These are phyloP conservation scores for Eumerus sabulonum DNA, from an alignment of 2,888 invertebrate genomes.

Conservation along the genomic window DNA sequence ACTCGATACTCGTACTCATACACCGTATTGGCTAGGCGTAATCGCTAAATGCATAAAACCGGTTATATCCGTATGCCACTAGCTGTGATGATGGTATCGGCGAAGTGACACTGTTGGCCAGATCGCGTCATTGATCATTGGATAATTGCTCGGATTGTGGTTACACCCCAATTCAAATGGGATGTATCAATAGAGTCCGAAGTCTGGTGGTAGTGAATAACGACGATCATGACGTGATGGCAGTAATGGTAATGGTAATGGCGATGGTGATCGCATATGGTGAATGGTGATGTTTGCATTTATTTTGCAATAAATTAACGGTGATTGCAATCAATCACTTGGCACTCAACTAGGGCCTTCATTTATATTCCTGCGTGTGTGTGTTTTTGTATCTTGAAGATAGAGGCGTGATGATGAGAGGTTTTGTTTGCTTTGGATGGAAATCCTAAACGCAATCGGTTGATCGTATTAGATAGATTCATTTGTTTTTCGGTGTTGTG, in stretches of 20 bases:
- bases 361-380: no score
- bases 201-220: neutral
- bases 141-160: slow-evolving; percentile 27
- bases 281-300: slow-evolving; percentile 42
- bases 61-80: slow-evolving; percentile 35
- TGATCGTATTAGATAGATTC: slow-evolving; percentile 14
- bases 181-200: slow-evolving; percentile 14
- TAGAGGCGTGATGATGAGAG: neutral
- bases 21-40: neutral
- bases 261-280: no score
- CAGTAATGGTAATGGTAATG: slow-evolving; percentile 13
- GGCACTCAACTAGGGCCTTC: neutral
- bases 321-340: slow-evolving; percentile 51
- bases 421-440: slow-evolving; percentile 20
- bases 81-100: neutral
- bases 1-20: no score
- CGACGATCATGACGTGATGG: slow-evolving; percentile 5
- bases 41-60: slow-evolving; percentile 41
- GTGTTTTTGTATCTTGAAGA: no score
- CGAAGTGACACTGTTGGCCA: slow-evolving; percentile 17
- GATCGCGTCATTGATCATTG: slow-evolving; percentile 47
- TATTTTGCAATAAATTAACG: slow-evolving; percentile 50
- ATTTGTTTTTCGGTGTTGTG: slow-evolving; percentile 16
- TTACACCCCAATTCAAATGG: slow-evolving; percentile 20
- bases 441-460: slow-evolving; percentile 30